Conservation (phyloP, 2,888 invertebrate genomes). For the Panopea generosa region DNA sequence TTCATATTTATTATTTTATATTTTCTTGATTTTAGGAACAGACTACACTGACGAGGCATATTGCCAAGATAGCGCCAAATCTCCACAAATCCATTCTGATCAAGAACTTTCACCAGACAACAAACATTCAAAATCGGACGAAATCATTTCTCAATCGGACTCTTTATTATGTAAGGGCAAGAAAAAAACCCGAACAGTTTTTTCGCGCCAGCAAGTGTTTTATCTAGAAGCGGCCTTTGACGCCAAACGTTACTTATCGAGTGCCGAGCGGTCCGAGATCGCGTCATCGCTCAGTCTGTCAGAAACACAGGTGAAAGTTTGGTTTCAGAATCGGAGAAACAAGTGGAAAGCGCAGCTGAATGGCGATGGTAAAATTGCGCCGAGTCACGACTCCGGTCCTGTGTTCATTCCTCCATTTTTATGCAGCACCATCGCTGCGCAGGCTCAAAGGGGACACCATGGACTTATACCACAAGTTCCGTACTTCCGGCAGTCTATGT, state of each 20-base stretch:
- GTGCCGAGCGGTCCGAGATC: constrained; percentile 70
- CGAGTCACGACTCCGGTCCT: constrained; percentile 40
- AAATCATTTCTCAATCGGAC: constrained; percentile 4
- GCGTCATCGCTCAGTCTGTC: constrained; percentile 66
- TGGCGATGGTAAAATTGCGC: constrained; percentile 52
- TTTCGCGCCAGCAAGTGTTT: constrained; percentile 71
- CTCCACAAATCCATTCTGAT: background rate
- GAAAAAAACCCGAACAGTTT: constrained; percentile 73
- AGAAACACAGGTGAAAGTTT: constrained; percentile 73
- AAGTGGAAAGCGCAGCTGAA: constrained; percentile 73
- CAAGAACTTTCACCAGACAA: constrained; percentile 6
- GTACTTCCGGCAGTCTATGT: constrained; percentile 44
- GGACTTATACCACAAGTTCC: constrained; percentile 31
- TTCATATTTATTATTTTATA: background rate
- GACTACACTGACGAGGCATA: constrained; percentile 2
- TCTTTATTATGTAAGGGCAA: constrained; percentile 53
- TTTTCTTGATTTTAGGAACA: background rate
- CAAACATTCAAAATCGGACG: background rate
- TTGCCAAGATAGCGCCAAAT: no score
- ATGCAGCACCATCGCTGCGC: constrained; percentile 50
- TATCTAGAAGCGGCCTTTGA: constrained; percentile 72
- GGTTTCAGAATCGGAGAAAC: constrained; percentile 72
- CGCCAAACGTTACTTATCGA: constrained; percentile 68
- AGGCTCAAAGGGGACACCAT: constrained; percentile 27
- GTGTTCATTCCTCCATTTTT: constrained; percentile 56